Base-by-base conservation (phyloP, 2,888 invertebrate genomes). In the Camponotus fellah region DNA sequence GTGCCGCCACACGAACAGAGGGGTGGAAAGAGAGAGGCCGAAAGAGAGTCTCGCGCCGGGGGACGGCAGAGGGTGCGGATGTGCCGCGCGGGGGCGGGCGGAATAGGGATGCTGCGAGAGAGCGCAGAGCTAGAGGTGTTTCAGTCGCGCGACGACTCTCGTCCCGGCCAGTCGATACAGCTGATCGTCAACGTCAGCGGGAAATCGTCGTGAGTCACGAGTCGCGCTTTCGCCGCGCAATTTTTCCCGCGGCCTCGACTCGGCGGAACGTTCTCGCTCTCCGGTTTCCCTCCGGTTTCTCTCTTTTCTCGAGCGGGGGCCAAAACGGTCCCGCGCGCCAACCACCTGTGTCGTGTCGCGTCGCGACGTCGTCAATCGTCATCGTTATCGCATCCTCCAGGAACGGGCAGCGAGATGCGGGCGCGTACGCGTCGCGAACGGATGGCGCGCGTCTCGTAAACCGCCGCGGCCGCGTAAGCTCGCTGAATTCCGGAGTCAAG, bases 101-200 rank as follows among this genome's bases (percentile, higher is more conserved):
- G 83, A 77, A 88, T 83, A 89, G 92, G 92, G 93, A 93, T 92
- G 93, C 92, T 92, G 92, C 87, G 91, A 60, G 79, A 69, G 77
- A 87, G 91, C 88, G n/a, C 49, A 86, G 85, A 88, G 79, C n/a
- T n/a, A 85, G 86, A 87, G 88, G 88, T 87, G 90, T 92, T 90
- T 92, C 92, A 94, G 94, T 94, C 91, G 94, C 91, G 94, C 93
- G 93, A 92, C 93, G 92, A 93, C 93, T 93, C 91, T 93, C 92
- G 93, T 87, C 92, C 92, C 89, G 93, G 91, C 91, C 90, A 91
- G 93, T 93, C 92, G 92, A 91, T 93, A 90, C 91, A 92, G 91
- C 88, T 90, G 69, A 49, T 86, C 56, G 40, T 69, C n/a, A 64
- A 64, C 32, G 62, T 14, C 49, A 21, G 21, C n/a, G 40, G 34